Conservation (phyloP, 1,140 invertebrate genomes). For the Galleria mellonella region DNA sequence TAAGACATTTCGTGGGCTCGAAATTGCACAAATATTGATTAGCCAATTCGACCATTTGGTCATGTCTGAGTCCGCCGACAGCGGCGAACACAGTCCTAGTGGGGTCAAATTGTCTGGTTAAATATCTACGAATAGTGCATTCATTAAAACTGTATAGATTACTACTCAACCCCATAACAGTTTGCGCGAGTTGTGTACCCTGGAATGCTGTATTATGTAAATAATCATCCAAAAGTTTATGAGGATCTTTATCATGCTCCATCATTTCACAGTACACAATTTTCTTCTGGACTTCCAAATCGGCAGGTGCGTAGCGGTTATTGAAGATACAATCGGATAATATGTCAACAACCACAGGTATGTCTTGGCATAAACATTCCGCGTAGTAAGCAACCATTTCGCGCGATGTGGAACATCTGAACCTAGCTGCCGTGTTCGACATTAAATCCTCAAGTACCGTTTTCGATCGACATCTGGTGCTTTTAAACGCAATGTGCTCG, state of each 20-base stretch:
- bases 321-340: slow-evolving; percentile 84
- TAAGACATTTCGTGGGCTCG: slow-evolving; percentile 12
- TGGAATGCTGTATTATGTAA: slow-evolving; percentile 82
- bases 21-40: slow-evolving; percentile 17
- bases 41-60: slow-evolving; percentile 27
- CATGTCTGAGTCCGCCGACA: slow-evolving; percentile 85
- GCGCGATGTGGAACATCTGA: slow-evolving; percentile 85
- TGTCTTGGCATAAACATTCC: slow-evolving; percentile 81
- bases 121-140: slow-evolving; percentile 83
- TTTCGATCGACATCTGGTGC: slow-evolving; percentile 78
- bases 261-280: slow-evolving; percentile 84
- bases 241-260: slow-evolving; percentile 79
- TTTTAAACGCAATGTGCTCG: slow-evolving; percentile 88
- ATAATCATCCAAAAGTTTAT: slow-evolving; percentile 85
- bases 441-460: slow-evolving; percentile 81
- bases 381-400: slow-evolving; percentile 87
- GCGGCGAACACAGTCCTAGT: slow-evolving; percentile 89
- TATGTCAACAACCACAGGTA: slow-evolving; percentile 80
- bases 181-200: slow-evolving; percentile 80
- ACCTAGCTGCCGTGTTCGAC: slow-evolving; percentile 83
- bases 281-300: slow-evolving; percentile 81
- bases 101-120: slow-evolving; percentile 88
- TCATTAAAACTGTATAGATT: slow-evolving; percentile 81
- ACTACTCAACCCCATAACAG: slow-evolving; percentile 83
- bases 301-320: slow-evolving; percentile 75